phyloP scores from a whole-genome alignment of 2,797 vertebrate genomes.

The Ceryle rudis region DNA sequence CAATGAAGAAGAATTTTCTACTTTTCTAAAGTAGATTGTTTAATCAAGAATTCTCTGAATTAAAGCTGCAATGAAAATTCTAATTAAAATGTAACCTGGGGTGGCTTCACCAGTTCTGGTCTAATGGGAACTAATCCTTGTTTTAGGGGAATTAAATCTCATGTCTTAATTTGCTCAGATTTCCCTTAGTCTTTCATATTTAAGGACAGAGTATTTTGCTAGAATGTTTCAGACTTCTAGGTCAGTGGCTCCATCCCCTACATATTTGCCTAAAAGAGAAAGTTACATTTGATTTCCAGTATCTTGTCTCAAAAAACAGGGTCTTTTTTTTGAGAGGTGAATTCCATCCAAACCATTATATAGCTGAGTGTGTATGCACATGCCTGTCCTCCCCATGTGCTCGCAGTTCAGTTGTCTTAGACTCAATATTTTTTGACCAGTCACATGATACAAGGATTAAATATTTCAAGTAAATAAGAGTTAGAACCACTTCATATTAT shows the following conservation, averaged over 20 bases:
- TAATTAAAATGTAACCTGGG: conserved; percentile 48
- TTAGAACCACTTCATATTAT: neutral
- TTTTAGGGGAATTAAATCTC: conserved; percentile 48
- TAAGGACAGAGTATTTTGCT: neutral
- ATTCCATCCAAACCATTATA: neutral
- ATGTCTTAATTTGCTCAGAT: conserved; percentile 29
- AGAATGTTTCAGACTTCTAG: neutral
- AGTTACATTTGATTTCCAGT: neutral
- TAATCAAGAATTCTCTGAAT: neutral
- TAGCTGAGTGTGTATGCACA: neutral
- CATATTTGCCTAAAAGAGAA: neutral
- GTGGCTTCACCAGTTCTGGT: neutral
- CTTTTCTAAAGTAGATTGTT: neutral
- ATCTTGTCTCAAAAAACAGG: neutral
- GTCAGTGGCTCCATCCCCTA: neutral
- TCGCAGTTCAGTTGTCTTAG: neutral
- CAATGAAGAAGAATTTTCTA: neutral
- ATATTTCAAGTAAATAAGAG: neutral
- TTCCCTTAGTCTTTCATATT: neutral
- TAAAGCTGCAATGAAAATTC: neutral
- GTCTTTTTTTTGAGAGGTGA: neutral
- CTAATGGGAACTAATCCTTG: conserved; percentile 2
- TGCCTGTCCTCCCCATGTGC: accelerated
- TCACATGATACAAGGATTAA: neutral
- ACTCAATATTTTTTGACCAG: neutral